Conservation (phyloP, 2,113 vertebrate genomes). For the Pseudopodoces humilis region DNA sequence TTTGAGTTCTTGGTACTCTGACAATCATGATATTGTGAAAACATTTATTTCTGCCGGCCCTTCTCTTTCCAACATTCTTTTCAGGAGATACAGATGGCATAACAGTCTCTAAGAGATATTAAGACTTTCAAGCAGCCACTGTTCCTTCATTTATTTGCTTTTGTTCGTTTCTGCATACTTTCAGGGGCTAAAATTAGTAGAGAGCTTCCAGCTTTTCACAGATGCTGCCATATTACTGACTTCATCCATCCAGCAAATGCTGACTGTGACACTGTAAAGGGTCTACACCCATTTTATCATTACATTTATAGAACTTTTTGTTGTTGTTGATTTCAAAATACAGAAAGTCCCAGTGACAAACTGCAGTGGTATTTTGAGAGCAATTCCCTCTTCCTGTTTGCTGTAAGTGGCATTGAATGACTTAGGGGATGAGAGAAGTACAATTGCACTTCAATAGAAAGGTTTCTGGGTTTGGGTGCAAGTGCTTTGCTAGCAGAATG, state of each 20-base stretch:
- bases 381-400: accelerated
- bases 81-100: not conserved
- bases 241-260: not conserved
- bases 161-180: not conserved
- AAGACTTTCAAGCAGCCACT: not conserved
- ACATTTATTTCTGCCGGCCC: not conserved
- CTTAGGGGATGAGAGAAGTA: not conserved
- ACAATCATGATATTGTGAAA: not conserved
- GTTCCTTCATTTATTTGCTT: not conserved
- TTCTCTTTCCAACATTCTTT: not conserved
- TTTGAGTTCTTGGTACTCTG: not conserved
- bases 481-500: not conserved
- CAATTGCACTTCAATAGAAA: not conserved
- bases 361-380: not conserved
- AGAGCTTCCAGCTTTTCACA: not conserved
- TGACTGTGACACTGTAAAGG: not conserved
- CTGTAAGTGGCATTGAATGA: not conserved
- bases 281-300: not conserved
- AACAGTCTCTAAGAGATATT: not conserved
- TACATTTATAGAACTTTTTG: not conserved
- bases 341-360: not conserved
- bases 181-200: not conserved
- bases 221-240: not conserved
- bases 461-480: not conserved
- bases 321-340: not conserved